These are phyloP conservation scores for Chiridota heheva DNA, from an alignment of 35 echinoderm and acorn worm species.

Conservation along the genomic window DNA sequence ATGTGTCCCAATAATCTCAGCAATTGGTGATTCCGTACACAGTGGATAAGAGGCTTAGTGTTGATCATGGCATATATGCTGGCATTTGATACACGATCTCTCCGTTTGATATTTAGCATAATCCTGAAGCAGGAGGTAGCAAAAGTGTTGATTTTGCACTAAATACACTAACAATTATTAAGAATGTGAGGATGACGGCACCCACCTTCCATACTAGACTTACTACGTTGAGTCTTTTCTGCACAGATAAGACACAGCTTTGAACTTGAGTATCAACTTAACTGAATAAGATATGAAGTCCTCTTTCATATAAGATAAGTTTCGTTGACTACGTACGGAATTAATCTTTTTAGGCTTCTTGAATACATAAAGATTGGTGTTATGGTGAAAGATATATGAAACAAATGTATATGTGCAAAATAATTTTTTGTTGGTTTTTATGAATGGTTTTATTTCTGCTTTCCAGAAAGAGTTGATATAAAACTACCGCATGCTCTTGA, in stretches of 20 bases:
- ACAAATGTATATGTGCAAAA: not conserved
- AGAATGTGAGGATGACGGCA: too few species aligned
- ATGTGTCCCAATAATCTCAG: not conserved
- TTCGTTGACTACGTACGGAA: not conserved
- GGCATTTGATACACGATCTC: too few species aligned
- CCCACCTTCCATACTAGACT: too few species aligned
- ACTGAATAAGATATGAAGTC: constrained; percentile 22
- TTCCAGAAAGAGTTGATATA: constrained; percentile 48
- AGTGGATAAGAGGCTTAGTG: too few species aligned
- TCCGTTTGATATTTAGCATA: too few species aligned
- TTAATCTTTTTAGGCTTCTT: not conserved
- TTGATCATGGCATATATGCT: too few species aligned
- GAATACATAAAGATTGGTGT: not conserved
- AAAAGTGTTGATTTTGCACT: constrained; percentile 6
- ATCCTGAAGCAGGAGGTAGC: too few species aligned
- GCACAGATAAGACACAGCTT: too few species aligned
- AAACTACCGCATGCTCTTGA: constrained; percentile 88
- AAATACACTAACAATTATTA: too few species aligned
- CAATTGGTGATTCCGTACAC: not conserved
- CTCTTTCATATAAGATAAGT: too few species aligned
- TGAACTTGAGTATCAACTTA: not conserved
- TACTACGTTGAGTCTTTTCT: too few species aligned
- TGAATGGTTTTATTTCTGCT: not conserved
- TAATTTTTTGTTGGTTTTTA: not conserved
- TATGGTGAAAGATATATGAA: not conserved